Base-by-base conservation (phyloP, 1,140 invertebrate genomes). In the Trachymyrmex septentrionalis region DNA sequence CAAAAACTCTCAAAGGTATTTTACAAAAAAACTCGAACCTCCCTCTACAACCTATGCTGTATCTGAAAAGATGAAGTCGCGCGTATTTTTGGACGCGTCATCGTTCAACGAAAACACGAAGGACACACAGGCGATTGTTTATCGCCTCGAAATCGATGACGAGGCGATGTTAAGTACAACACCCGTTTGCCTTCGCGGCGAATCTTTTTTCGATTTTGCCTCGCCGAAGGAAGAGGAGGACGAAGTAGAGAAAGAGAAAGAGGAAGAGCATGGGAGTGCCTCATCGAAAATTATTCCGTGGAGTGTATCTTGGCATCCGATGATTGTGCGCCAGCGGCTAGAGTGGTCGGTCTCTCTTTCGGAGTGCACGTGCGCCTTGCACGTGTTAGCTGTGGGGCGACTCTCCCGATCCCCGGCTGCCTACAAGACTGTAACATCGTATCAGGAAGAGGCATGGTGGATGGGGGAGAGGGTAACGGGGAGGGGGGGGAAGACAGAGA, bases 241-340 rank as follows among this genome's bases (percentile, higher is more conserved):
- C 9, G 30, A 14, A 57, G 55, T 14, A n/a, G 9, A 21, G 34
- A 57, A 9, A 67, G 72, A 80, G 57, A 30, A 73, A 64, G 57
- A 77, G 86, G 75, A 87, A 91, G 85, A 85, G n/a, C 78, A 90
- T 85, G 89, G 89, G 89, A 91, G 90, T 88, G 90, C 73, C 85
- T 88, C 86, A 84, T 91, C 91, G 92, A 94, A 94, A 93, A 94
- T 94, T 93, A 92, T 94, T 93, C 91, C 88, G 89, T 88, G 86
- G 91, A 94, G 92, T 93, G 91, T 94, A 94, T 94, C 92, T 94
- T 94, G 93, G 94, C 93, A 94, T 94, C 92, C 92, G 91, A 94
- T 94, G 93, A 94, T 94, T 94, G 93, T 92, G 86, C 88, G 92
- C 93, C 93, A 88, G 91, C 94, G 93, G 93, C 93, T 92, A 93